A percentile compares a stretch with the other conserved stretches of the same genome.
phyloP scores from a whole-genome alignment of 2,113 vertebrate species.

The Prinia subflava region DNA sequence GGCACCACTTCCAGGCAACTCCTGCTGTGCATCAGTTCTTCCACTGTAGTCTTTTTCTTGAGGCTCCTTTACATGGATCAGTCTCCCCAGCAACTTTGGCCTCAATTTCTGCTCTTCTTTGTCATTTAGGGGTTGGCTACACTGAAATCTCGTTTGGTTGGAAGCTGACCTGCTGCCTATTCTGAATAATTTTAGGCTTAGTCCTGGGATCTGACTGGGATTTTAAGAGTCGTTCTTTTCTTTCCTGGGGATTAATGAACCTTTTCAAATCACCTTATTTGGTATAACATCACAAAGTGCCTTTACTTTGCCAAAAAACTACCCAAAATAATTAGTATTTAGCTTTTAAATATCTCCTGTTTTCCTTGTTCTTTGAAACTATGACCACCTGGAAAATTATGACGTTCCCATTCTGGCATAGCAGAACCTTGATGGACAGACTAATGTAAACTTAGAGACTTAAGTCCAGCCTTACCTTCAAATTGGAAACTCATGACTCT shows the following conservation, averaged over 20 bases:
- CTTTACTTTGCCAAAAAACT: not conserved
- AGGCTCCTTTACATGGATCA: not conserved
- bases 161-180: not conserved
- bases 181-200: not conserved
- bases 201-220: not conserved
- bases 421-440: not conserved
- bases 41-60: constrained; percentile 20
- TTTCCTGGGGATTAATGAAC: not conserved
- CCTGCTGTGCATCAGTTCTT: constrained; percentile 54
- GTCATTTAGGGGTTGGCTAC: not conserved
- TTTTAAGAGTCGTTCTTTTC: not conserved
- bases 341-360: not conserved
- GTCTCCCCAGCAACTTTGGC: not conserved
- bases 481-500: not conserved
- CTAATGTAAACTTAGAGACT: not conserved
- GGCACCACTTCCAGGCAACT: constrained; percentile 30
- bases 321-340: not conserved
- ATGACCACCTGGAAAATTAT: not conserved
- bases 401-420: not conserved
- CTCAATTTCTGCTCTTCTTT: not conserved
- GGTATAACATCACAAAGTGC: not conserved
- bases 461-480: not conserved
- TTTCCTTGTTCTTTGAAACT: not conserved
- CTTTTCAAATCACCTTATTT: not conserved
- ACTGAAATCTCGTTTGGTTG: not conserved